Percentiles rank a stretch among this genome's conserved stretches.
phyloP scores from a whole-genome alignment of 2,888 invertebrate species.

The Drosophila anceps region DNA sequence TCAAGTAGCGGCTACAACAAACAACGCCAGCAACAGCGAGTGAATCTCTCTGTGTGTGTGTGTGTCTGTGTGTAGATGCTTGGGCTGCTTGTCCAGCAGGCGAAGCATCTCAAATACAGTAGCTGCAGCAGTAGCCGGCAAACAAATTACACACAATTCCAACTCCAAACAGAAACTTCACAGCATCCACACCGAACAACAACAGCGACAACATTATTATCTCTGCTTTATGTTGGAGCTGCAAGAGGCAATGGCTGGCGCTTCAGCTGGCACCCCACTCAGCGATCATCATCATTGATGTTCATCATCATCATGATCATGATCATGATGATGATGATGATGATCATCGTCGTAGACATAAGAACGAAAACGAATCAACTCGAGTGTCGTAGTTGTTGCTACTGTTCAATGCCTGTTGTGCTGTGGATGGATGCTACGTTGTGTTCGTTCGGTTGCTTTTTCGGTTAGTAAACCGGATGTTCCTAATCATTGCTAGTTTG shows the following conservation, averaged over 20 bases:
- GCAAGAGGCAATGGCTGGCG: constrained; percentile 67
- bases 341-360: constrained; percentile 60
- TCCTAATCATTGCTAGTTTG: constrained; percentile 85
- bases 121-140: constrained; percentile 77
- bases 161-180: constrained; percentile 80
- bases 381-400: constrained; percentile 67
- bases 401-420: constrained; percentile 72
- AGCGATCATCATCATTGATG: constrained; percentile 45
- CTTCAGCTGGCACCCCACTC: constrained; percentile 74
- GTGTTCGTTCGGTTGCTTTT: constrained; percentile 68
- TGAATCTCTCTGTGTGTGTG: neutral
- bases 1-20: constrained; percentile 75
- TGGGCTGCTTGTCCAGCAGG: constrained; percentile 32
- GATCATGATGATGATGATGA: constrained; percentile 25
- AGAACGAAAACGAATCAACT: constrained; percentile 77
- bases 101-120: constrained; percentile 70
- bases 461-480: constrained; percentile 86
- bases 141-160: constrained; percentile 82
- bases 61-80: constrained; percentile 70
- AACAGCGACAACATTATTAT: constrained; percentile 76
- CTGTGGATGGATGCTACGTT: constrained; percentile 44
- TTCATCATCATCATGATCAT: neutral
- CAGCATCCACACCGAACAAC: constrained; percentile 63
- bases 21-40: constrained; percentile 46
- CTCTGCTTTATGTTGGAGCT: constrained; percentile 69